Evolutionary conservation across 2,888 invertebrate species (phyloP).

Genomic region (Crematogaster levior): DNA sequence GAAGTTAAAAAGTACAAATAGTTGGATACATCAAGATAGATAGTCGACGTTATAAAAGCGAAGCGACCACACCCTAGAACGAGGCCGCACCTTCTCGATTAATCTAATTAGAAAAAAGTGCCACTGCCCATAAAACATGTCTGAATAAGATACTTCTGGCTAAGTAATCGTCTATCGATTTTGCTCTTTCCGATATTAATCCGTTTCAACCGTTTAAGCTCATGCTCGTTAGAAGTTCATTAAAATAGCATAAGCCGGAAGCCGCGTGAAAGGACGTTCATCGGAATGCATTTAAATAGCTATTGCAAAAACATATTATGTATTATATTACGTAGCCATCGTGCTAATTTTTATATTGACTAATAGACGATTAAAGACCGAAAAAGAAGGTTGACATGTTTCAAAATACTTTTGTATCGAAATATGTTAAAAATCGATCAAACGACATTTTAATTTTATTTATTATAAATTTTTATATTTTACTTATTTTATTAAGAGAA

Average conservation of each 20-base stretch:
- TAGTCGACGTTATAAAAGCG: slow-evolving; percentile 40
- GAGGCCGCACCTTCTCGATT: slow-evolving; percentile 41
- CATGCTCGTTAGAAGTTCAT: neutral
- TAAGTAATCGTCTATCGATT: slow-evolving; percentile 57
- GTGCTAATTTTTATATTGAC: neutral
- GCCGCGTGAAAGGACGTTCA: neutral
- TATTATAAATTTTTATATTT: neutral
- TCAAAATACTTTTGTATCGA: neutral
- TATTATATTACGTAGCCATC: too few relatives aligned
- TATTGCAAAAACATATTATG: neutral
- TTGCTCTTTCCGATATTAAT: slow-evolving; percentile 33
- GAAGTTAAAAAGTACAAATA: slow-evolving; percentile 28
- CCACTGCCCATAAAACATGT: slow-evolving; percentile 50
- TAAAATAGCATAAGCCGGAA: slow-evolving; percentile 1
- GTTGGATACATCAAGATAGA: slow-evolving; percentile 63
- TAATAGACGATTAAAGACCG: neutral
- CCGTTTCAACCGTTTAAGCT: neutral
- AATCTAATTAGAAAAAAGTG: slow-evolving; percentile 68
- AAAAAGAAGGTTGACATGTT: neutral
- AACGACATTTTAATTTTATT: neutral
- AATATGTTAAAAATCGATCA: neutral
- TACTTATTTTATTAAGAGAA: neutral
- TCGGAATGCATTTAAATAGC: neutral
- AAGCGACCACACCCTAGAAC: slow-evolving; percentile 64
- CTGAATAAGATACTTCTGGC: slow-evolving; percentile 58